Evolutionary conservation across 2,797 vertebrate genomes (phyloP).

Genomic region (Sebastes matsubarae): DNA sequence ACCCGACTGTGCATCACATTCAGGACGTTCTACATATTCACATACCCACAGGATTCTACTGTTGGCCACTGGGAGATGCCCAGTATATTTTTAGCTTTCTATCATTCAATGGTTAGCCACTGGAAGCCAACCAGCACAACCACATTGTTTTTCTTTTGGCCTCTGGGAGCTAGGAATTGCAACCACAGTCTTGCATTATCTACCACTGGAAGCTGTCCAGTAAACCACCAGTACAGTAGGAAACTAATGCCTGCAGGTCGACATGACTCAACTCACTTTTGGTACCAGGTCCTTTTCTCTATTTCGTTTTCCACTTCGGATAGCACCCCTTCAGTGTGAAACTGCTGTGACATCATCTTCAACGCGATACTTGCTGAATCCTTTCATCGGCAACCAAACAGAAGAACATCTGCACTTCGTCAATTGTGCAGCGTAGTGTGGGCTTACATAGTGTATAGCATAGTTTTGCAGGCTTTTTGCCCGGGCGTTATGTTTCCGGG

Average conservation of each 20-base stretch:
- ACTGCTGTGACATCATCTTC: background rate
- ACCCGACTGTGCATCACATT: background rate
- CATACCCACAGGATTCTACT: background rate
- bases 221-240: background rate
- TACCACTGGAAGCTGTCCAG: background rate
- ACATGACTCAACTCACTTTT: background rate
- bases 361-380: background rate
- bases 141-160: background rate
- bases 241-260: background rate
- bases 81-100: background rate
- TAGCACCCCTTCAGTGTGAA: background rate
- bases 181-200: background rate
- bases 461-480: background rate
- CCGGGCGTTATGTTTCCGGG: too few species aligned
- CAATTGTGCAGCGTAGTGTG: background rate
- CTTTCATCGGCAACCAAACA: background rate
- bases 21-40: background rate
- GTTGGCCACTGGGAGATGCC: background rate
- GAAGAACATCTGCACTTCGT: background rate
- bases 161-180: background rate
- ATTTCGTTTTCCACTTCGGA: background rate
- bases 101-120: background rate
- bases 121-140: background rate
- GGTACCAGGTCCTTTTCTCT: background rate
- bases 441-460: background rate